Evolutionary conservation across 2,888 invertebrate species (phyloP).

Genomic region (Cephus pygmeus): DNA sequence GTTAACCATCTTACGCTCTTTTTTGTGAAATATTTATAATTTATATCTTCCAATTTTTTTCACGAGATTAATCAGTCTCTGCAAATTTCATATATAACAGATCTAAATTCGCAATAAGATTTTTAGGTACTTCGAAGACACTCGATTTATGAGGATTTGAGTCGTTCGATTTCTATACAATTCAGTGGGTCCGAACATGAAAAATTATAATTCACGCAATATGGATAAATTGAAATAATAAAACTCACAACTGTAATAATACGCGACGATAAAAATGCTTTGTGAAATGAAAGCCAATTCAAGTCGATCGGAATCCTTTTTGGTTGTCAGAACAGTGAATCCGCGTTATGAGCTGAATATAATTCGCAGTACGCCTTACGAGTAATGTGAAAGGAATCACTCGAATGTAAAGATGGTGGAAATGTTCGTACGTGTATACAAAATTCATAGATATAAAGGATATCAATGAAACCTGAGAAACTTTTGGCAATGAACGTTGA

Average conservation of each 20-base stretch:
- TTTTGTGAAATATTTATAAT: too few species aligned
- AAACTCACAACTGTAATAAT: neutral
- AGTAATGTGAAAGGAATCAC: constrained; percentile 1
- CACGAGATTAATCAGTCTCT: neutral
- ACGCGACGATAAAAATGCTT: neutral
- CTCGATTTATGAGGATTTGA: neutral
- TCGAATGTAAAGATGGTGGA: neutral
- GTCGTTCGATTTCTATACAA: neutral
- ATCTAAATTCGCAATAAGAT: neutral
- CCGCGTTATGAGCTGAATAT: neutral
- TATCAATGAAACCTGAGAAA: too few species aligned
- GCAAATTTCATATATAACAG: neutral
- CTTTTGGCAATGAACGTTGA: neutral
- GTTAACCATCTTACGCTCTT: neutral
- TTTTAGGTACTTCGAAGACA: neutral
- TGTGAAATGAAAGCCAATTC: neutral
- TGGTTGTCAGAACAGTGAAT: neutral
- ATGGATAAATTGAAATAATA: neutral
- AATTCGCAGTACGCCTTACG: neutral
- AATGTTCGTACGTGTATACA: neutral
- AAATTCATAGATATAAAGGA: too few species aligned
- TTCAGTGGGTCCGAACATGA: neutral
- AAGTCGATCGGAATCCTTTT: neutral
- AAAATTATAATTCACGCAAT: neutral
- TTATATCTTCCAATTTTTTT: neutral